These are phyloP conservation scores for Eidolon helvum DNA, from an alignment of 2,113 vertebrate species.

Conservation along the genomic window DNA sequence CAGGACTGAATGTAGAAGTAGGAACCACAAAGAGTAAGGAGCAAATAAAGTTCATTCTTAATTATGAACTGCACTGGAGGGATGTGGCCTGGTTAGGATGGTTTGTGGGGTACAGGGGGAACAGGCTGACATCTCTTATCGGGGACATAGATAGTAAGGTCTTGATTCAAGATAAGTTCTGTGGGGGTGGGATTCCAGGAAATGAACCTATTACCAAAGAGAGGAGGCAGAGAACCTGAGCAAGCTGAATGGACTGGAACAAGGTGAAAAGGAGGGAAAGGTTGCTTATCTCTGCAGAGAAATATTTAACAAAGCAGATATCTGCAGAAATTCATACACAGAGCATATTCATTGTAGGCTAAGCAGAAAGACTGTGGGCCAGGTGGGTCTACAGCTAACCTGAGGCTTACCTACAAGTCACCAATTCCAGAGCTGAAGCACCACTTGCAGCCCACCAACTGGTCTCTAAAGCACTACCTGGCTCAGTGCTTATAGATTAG, in stretches of 20 bases:
- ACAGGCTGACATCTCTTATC: not conserved
- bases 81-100: not conserved
- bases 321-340: not conserved
- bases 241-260: not conserved
- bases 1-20: not conserved
- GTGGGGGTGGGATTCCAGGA: not conserved
- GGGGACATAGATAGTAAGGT: not conserved
- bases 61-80: accelerated
- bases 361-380: not conserved
- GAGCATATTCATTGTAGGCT: not conserved
- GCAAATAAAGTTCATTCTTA: not conserved
- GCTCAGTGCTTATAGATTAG: too few relatives aligned
- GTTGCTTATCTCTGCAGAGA: not conserved
- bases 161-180: not conserved
- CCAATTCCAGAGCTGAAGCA: not conserved
- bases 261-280: not conserved
- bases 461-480: not conserved
- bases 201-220: not conserved
- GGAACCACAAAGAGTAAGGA: not conserved
- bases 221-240: not conserved
- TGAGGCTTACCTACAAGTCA: accelerated
- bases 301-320: not conserved
- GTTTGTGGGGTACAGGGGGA: accelerated
- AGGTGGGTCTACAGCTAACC: not conserved
- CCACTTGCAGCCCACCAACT: accelerated